These are phyloP conservation scores for Petrocephalus zakoni DNA, from an alignment of 2,113 vertebrate species.

Conservation along the genomic window DNA sequence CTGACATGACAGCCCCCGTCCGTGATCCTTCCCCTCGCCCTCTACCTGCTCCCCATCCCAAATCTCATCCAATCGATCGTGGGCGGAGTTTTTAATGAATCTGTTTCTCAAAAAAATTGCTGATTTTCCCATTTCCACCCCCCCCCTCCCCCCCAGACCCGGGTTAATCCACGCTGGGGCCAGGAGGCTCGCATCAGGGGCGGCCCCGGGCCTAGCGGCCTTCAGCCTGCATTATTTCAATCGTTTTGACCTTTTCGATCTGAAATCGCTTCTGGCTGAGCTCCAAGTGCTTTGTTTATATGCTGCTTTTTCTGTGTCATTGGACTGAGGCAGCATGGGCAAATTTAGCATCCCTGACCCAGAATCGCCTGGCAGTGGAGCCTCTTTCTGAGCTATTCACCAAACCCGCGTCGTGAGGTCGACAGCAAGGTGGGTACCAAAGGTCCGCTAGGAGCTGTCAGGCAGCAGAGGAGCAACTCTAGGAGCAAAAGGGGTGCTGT, in stretches of 20 bases:
- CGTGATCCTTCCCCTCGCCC: background rate
- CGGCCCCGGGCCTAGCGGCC: background rate
- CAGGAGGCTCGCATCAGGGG: background rate
- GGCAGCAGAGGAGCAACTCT: background rate
- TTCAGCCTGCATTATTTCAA: background rate
- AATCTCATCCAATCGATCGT: conserved; percentile 2
- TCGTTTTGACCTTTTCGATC: conserved; percentile 3
- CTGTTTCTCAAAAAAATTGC: conserved; percentile 14
- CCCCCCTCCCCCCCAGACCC: background rate
- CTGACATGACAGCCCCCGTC: background rate
- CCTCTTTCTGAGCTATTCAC: background rate
- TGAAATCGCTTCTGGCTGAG: conserved; percentile 6
- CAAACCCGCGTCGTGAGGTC: background rate
- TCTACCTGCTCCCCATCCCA: background rate
- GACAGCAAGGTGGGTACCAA: background rate
- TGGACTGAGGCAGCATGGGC: conserved; percentile 13
- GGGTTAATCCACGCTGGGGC: background rate
- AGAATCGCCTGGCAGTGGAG: conserved; percentile 8
- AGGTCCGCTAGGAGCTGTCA: background rate
- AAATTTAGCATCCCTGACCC: conserved; percentile 18
- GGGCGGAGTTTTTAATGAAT: conserved; percentile 15
- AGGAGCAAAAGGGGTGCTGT: background rate
- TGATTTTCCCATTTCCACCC: background rate
- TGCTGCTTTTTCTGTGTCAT: conserved; percentile 18
- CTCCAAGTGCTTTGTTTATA: conserved; percentile 15